Evolutionary conservation across 2,113 vertebrate species (phyloP).

Genomic region (Peucedramus taeniatus): DNA sequence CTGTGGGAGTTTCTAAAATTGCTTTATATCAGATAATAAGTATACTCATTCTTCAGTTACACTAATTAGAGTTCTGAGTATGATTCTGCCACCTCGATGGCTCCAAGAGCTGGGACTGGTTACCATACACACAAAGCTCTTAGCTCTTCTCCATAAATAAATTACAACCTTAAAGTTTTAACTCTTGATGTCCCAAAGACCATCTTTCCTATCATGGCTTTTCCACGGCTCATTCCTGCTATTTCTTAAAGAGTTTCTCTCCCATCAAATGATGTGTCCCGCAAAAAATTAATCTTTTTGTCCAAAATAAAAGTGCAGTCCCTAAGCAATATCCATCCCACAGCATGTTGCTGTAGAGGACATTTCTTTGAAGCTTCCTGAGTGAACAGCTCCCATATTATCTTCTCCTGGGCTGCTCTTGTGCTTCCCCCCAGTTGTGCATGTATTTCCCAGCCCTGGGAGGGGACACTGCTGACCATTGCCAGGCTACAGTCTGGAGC

Average conservation of each 20-base stretch:
- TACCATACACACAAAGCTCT: not conserved
- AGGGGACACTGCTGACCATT: not conserved
- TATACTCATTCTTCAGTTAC: conserved; percentile 28
- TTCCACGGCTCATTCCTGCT: not conserved
- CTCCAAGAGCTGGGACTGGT: not conserved
- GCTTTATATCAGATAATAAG: conserved; percentile 50
- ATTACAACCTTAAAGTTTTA: not conserved
- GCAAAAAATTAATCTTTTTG: not conserved
- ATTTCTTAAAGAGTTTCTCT: not conserved
- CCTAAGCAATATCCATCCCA: not conserved
- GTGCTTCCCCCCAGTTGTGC: not conserved
- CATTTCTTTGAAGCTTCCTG: not conserved
- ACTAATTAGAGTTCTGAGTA: conserved; percentile 44
- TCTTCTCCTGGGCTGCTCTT: not conserved
- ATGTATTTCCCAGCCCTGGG: not conserved
- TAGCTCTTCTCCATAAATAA: not conserved
- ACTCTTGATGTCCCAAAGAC: not conserved
- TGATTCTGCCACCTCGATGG: conserved; percentile 11
- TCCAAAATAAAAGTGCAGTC: rapidly evolving
- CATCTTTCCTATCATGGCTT: not conserved
- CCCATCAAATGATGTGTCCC: not conserved
- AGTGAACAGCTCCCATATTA: not conserved
- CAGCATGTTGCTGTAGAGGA: not conserved
- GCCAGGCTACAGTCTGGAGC: not conserved
- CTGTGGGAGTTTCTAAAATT: conserved; percentile 16